A percentile compares a stretch with the other conserved stretches of the same genome.
phyloP scores from a whole-genome alignment of 2,113 vertebrate genomes.

The Festucalex cinctus region DNA sequence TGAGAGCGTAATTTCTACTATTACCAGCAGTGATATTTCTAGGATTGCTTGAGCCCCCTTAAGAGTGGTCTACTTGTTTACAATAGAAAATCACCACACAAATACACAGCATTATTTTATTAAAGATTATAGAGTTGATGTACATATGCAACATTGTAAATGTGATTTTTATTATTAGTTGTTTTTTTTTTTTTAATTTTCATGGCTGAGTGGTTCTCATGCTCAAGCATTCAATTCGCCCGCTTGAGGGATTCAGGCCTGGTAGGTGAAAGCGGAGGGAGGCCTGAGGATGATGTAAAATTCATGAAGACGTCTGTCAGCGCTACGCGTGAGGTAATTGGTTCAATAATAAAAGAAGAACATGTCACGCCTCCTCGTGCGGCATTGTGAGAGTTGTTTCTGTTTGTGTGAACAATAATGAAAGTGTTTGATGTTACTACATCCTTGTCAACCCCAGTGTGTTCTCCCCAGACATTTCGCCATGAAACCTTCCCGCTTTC shows the following conservation, averaged over 20 bases:
- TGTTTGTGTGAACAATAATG: conserved; percentile 48
- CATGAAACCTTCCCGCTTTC: conserved; percentile 40
- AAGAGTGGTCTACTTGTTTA: not conserved
- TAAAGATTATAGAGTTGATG: not conserved
- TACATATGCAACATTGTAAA: conserved; percentile 9
- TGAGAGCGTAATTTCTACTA: not conserved
- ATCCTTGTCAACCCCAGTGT: conserved; percentile 40
- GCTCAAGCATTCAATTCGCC: conserved; percentile 22
- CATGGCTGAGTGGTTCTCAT: conserved; percentile 35
- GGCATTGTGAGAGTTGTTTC: conserved; percentile 37
- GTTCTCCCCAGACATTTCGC: conserved; percentile 37
- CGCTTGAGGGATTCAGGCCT: conserved; percentile 27
- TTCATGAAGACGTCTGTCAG: conserved; percentile 54
- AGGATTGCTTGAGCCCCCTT: not conserved
- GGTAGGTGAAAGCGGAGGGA: conserved; percentile 28
- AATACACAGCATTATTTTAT: conserved; percentile 3
- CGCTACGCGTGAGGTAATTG: conserved; percentile 43
- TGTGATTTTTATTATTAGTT: conserved; percentile 5
- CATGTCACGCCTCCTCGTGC: conserved; percentile 45
- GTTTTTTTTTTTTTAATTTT: conserved; percentile 2
- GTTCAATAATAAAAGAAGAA: conserved; percentile 57
- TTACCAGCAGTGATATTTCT: not conserved
- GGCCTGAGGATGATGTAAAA: conserved; percentile 37
- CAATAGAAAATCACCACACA: not conserved
- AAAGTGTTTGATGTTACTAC: conserved; percentile 51